Evolutionary conservation across 1,140 invertebrate genomes (phyloP), one percentile per base, ranked within the genome.

Genomic region (Cylas formicarius): DNA sequence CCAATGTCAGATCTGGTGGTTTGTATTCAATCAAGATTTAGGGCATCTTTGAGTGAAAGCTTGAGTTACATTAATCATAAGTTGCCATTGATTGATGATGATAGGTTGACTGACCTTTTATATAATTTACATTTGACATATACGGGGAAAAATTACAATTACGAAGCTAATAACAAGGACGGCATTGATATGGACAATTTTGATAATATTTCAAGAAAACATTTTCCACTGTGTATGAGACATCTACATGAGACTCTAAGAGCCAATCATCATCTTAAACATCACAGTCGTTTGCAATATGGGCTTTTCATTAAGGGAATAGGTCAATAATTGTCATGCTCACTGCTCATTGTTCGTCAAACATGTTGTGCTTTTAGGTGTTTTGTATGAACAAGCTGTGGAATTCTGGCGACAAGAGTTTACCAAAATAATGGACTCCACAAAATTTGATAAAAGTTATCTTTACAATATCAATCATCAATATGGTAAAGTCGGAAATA

Each of bases 201-300:
- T 16, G 76, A 86, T 54, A 60, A 84, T 68, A 68, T 90, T 7
- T 82, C 87, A 4, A 79, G 82, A 55, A 80, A 81, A 50, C 89
- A 89, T 11, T 98, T 87, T 68, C 95, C 96, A 4, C 70, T 91
- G 2, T 99, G 96, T 63, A 97, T 97, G 94, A 80, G 84, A 53
- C 74, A 82, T 44, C 68, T 97, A 35, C 91, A 98, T 66, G 81
- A 90, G 35, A 65, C 76, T 20, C 63, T 99, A 4, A 72, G 76
- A 33, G 67, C 73, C 8, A 77, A 81, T 31, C 90, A 94, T 67
- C 94, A 98, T 69, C 69, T 97, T 14, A 86, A 82, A 58, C 89
- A 98, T 68, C 76, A 76, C 42, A 90, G 86, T 0, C 78, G 96
- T 37, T 70, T 93, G 54, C 90, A 95, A 56, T 97, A 95, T 71